Evolutionary conservation across 2,888 invertebrate genomes (phyloP), one percentile per base, ranked within the genome.

Genomic region (Cantharis flavilabris): DNA sequence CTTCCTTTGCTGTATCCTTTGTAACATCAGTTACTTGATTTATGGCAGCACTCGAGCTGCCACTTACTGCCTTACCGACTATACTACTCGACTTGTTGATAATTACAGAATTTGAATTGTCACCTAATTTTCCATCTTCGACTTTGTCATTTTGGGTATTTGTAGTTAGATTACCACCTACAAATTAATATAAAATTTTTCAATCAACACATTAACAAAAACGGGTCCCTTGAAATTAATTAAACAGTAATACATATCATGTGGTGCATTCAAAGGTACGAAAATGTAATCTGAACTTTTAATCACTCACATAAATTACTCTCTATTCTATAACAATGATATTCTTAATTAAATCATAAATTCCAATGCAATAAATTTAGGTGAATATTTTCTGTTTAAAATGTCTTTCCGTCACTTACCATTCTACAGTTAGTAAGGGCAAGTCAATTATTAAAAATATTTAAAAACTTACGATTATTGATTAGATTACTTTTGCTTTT

Each of bases 121-220:
- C 88, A 33, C 80, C 83, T 70, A 87, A 81, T 83, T 88, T 88
- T 28, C 84, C 77, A 73, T 88, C 87, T 30, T 88, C 88, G 14
- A 82, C 76, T 83, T 88, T 88, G 69, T 88, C 88, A 71, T 81
- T 84, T 82, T 87, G 87, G 70, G 84, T n/a, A 67, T 67, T 84
- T 76, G 85, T 69, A 64, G 78, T 33, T 23, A 79, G 70, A 62
- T 76, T 79, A 23, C 74, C 70, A 76, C 76, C 78, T 76, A 30
- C 20, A 75, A 75, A 16, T 72, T 49, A 73, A 33, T n/a, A 26
- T 72, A 73, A 28, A 20, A n/a, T 33, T 72, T 76, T n/a, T 30
- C 49, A 49, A 49, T 49, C n/a, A 49, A 7, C 49, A 49, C 49
- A 49, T 49, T n/a, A 49, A 49, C 2, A 49, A n/a, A 49, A 49